Evolutionary conservation across 2,888 invertebrate species (phyloP).

Genomic region (Eudemis profundana): DNA sequence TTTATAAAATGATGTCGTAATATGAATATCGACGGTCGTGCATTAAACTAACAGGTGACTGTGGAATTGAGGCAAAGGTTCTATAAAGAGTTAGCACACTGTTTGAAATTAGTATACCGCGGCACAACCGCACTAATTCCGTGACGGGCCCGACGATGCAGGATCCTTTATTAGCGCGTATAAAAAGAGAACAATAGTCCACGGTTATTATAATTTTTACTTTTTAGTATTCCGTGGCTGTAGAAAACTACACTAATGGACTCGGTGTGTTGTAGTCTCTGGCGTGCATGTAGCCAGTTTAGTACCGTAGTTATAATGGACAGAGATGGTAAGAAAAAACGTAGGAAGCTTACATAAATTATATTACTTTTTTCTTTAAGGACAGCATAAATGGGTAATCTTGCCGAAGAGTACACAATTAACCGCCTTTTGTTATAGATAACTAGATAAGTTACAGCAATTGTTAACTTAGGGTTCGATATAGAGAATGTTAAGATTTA

Average conservation of each 20-base stretch:
- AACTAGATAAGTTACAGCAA: conserved; percentile 11
- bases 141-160: conserved; percentile 42
- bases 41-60: no score
- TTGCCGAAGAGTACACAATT: conserved; percentile 23
- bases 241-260: conserved; percentile 40
- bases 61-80: no score
- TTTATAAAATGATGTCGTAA: no score
- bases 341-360: neutral
- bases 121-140: conserved; percentile 43
- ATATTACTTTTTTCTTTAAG: neutral
- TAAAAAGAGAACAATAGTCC: conserved; percentile 42
- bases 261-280: conserved; percentile 12
- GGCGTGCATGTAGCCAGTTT: conserved; percentile 27
- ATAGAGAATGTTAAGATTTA: conserved; percentile 9
- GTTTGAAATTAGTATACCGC: conserved; percentile 20
- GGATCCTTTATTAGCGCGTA: conserved; percentile 43
- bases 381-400: conserved; percentile 12
- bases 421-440: conserved; percentile 33
- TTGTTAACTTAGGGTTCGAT: conserved; percentile 10
- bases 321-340: neutral
- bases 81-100: no score
- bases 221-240: conserved; percentile 39
- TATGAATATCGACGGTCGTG: no score
- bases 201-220: conserved; percentile 43
- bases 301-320: conserved; percentile 4